phyloP scores from a whole-genome alignment of 2,113 vertebrate genomes.

The Suricata suricatta region DNA sequence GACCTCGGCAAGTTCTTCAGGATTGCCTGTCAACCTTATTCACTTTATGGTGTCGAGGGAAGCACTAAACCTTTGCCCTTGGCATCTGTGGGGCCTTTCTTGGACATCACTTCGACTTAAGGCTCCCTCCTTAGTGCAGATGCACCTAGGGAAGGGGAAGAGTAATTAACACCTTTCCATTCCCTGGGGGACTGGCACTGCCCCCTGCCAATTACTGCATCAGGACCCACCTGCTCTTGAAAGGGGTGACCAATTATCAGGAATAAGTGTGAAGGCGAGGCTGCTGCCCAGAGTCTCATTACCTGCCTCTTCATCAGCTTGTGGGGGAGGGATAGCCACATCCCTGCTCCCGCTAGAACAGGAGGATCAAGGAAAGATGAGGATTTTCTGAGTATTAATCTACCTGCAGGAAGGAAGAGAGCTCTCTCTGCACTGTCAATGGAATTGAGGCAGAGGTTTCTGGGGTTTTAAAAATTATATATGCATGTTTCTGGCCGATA shows the following conservation, averaged over 20 bases:
- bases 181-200: neutral
- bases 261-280: slow-evolving; percentile 69
- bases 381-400: neutral
- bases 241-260: slow-evolving; percentile 74
- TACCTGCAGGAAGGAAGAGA: neutral
- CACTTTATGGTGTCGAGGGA: neutral
- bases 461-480: neutral
- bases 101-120: neutral
- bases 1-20: neutral
- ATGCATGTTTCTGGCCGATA: neutral
- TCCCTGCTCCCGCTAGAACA: neutral
- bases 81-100: neutral
- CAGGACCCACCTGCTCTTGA: slow-evolving; percentile 69
- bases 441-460: neutral
- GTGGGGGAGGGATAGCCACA: neutral
- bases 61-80: neutral
- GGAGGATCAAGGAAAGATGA: neutral
- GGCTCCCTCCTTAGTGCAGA: neutral
- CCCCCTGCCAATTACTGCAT: slow-evolving; percentile 65
- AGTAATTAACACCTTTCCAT: slow-evolving; percentile 75
- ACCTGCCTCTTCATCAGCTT: slow-evolving; percentile 46
- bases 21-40: neutral
- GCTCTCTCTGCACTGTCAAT: neutral
- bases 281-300: slow-evolving; percentile 55
- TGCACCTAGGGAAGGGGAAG: neutral